Conservation (phyloP, 2,113 vertebrate species). For the Ondatra zibethicus region DNA sequence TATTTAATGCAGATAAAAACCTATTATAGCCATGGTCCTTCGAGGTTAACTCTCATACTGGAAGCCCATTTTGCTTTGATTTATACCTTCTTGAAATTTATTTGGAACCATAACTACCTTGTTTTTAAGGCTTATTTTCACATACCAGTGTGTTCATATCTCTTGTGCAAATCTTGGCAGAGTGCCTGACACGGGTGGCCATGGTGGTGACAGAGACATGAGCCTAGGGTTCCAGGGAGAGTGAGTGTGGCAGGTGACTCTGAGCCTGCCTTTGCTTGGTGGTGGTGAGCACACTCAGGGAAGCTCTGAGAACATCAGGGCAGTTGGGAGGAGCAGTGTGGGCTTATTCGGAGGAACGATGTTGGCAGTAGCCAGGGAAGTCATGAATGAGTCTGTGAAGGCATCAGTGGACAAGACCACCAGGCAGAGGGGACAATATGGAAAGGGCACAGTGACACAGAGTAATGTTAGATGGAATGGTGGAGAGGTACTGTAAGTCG, state of each 20-base stretch:
- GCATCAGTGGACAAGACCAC: fast-evolving
- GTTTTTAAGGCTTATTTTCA: not conserved
- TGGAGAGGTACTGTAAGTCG: fast-evolving
- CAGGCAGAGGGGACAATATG: fast-evolving
- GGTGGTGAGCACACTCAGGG: fast-evolving
- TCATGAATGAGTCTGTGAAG: fast-evolving
- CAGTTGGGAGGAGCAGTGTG: fast-evolving
- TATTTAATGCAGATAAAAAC: slow-evolving; percentile 58
- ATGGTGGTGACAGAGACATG: fast-evolving
- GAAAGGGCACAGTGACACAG: fast-evolving
- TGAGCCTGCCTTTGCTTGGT: fast-evolving
- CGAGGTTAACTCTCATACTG: not conserved
- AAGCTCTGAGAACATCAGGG: fast-evolving
- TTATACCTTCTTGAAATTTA: not conserved
- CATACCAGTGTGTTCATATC: not conserved
- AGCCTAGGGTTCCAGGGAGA: fast-evolving
- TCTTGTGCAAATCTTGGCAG: no score
- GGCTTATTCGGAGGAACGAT: not conserved
- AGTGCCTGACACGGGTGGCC: fast-evolving
- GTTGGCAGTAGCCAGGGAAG: fast-evolving
- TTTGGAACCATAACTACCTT: not conserved
- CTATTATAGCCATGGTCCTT: not conserved
- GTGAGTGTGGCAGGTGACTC: fast-evolving
- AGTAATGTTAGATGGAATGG: fast-evolving
- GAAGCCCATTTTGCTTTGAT: not conserved